These are phyloP conservation scores for Gracilinanus agilis DNA, from an alignment of 2,113 vertebrate genomes.

Conservation along the genomic window DNA sequence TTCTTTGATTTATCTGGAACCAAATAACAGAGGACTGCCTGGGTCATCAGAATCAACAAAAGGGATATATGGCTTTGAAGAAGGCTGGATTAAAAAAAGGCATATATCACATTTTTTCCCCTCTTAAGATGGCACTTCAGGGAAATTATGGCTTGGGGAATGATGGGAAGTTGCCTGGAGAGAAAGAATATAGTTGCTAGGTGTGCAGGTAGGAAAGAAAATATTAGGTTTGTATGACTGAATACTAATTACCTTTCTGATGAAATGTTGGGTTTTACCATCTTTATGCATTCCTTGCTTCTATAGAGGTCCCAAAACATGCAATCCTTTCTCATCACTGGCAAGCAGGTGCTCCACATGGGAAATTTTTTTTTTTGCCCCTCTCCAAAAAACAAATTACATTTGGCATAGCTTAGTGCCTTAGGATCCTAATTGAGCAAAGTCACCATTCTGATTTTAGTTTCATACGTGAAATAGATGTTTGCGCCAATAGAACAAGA, in stretches of 20 bases:
- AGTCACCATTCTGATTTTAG: background rate
- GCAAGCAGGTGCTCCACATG: background rate
- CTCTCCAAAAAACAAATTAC: background rate
- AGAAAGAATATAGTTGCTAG: background rate
- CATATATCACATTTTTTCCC: background rate
- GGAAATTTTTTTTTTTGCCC: background rate
- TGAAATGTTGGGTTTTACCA: background rate
- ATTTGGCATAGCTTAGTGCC: background rate
- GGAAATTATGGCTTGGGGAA: conserved; percentile 61
- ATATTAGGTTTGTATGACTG: background rate
- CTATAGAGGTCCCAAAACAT: background rate
- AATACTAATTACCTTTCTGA: conserved; percentile 6
- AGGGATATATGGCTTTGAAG: conserved; percentile 26
- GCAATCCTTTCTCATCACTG: background rate
- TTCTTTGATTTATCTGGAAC: conserved; percentile 56
- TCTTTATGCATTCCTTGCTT: background rate
- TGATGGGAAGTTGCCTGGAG: conserved; percentile 29
- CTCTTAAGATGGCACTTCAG: conserved; percentile 40
- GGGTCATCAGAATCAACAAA: conserved; percentile 33
- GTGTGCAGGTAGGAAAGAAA: background rate
- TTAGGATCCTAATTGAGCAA: background rate
- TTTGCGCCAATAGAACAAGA: background rate
- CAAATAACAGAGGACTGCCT: background rate
- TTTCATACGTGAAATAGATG: background rate
- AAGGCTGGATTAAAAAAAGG: conserved; percentile 16